phyloP scores from a whole-genome alignment of 2,797 vertebrate species.

The Argyrosomus regius region DNA sequence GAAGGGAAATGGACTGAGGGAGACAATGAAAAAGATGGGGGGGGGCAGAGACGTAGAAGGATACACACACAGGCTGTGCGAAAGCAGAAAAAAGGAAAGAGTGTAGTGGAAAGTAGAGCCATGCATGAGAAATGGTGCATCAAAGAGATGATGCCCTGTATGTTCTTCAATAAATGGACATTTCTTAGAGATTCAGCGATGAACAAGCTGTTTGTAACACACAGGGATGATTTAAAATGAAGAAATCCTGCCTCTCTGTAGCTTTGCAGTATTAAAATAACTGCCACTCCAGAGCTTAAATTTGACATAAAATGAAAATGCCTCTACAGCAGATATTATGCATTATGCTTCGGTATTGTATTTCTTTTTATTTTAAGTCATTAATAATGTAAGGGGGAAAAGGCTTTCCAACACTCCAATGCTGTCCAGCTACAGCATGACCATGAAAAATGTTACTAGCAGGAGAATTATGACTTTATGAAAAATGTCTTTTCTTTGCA shows the following conservation, averaged over 20 bases:
- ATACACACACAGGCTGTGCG: background rate
- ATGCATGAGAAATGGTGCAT: constrained; percentile 14
- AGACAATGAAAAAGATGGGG: constrained; percentile 23
- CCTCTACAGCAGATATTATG: constrained; percentile 10
- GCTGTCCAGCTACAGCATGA: constrained; percentile 3
- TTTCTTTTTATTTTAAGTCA: constrained; percentile 37
- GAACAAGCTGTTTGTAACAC: constrained; percentile 6
- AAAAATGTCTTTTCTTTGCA: constrained; percentile 27
- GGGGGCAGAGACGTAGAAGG: background rate
- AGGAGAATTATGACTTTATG: constrained; percentile 13
- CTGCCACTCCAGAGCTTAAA: constrained; percentile 1
- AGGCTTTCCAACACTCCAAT: constrained; percentile 1
- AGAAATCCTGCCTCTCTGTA: constrained; percentile 6
- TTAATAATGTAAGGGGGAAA: constrained; percentile 28
- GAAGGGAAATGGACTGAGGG: constrained; percentile 35
- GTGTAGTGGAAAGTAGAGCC: constrained; percentile 11
- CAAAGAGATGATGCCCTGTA: constrained; percentile 17
- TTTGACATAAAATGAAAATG: constrained; percentile 25
- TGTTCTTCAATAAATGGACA: constrained; percentile 26
- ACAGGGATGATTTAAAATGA: constrained; percentile 17
- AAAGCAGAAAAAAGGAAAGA: constrained; percentile 16
- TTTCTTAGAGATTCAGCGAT: constrained; percentile 3
- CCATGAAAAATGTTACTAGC: constrained; percentile 12
- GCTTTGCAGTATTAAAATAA: constrained; percentile 14
- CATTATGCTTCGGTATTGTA: constrained; percentile 12